Percentiles rank a stretch among this genome's conserved stretches.
Evolutionary conservation across 2,888 invertebrate species (phyloP).

Genomic region (Agonopterix subpropinquella): DNA sequence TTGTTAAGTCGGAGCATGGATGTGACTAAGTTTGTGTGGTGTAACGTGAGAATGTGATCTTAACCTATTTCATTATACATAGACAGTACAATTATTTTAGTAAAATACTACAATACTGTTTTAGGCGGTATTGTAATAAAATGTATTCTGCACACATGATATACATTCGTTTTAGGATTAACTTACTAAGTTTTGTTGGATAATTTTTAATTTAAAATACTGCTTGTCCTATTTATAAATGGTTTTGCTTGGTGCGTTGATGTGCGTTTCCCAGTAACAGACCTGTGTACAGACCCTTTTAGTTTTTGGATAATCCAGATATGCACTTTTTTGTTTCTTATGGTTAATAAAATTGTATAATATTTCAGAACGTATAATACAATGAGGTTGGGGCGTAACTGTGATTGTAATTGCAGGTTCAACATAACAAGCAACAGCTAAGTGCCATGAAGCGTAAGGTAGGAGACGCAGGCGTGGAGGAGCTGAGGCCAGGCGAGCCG

Average conservation of each 20-base stretch:
- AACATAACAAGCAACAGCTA: constrained; percentile 94
- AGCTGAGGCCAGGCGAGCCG: constrained; percentile 77
- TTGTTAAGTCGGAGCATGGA: constrained; percentile 4
- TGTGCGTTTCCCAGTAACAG: constrained; percentile 28
- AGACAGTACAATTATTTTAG: constrained; percentile 22
- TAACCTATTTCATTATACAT: constrained; percentile 21
- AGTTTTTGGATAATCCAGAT: constrained; percentile 70
- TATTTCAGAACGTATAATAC: background rate
- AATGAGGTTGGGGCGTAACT: background rate
- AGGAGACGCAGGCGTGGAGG: constrained; percentile 75
- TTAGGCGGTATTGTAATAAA: constrained; percentile 33
- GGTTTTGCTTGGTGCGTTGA: constrained; percentile 27
- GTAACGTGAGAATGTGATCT: constrained; percentile 59
- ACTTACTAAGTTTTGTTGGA: background rate
- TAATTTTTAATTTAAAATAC: constrained; percentile 18
- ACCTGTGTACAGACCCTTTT: constrained; percentile 12
- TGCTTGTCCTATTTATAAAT: constrained; percentile 23
- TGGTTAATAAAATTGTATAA: background rate
- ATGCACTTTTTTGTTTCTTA: constrained; percentile 33
- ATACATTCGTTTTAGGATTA: constrained; percentile 19
- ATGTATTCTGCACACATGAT: constrained; percentile 70
- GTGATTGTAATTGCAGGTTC: constrained; percentile 79
- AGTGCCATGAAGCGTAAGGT: constrained; percentile 90
- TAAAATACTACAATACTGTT: constrained; percentile 29
- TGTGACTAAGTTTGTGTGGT: constrained; percentile 35